Evolutionary conservation across 2,888 invertebrate species (phyloP), one percentile per base, ranked within the genome.

Genomic region (Mimachlamys varia): DNA sequence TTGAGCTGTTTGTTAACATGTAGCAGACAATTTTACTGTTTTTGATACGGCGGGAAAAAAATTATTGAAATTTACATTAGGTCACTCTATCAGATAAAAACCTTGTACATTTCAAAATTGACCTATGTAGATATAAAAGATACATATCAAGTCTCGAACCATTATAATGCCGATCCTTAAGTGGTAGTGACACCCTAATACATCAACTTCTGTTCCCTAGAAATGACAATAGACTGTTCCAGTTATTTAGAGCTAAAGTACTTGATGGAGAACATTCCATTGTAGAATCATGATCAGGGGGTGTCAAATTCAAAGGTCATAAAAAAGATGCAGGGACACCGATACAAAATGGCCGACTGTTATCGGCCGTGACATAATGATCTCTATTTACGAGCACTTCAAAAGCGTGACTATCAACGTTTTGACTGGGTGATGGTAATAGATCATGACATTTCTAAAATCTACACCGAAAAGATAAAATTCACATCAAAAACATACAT

Each of bases 271-370:
- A 22, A 2, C 13, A 62, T 62, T n/a, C 62, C 62, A 62, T 62
- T 62, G 1, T n/a, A 62, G n/a, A 62, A 5, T 62, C 7, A 22
- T 22, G 22, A 5, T 62, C 7, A 22, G 62, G 22, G n/a, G 12
- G 27, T 76, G 76, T 76, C 76, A 76, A 76, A 76, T 33, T 76
- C 76, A 76, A 76, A 76, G 76, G 76, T 76, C 76, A 76, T 76
- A 76, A 76, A 27, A 27, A 76, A 27, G 10, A 27, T 27, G n/a
- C 7, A 27, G 13, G 62, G 76, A 76, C 76, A 76, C 27, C 1
- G 76, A 76, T 76, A 76, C 22, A 22, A 76, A 76, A 33, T 76
- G 33, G 76, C 0, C 13, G 27, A 33, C 33, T 7, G 5, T 76
- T 22, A 76, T 76, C 33, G 33, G 76, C n/a, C 27, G 12, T 76